Evolutionary conservation across 2,797 vertebrate species (phyloP).

Genomic region (Gobionotothen gibberifrons): DNA sequence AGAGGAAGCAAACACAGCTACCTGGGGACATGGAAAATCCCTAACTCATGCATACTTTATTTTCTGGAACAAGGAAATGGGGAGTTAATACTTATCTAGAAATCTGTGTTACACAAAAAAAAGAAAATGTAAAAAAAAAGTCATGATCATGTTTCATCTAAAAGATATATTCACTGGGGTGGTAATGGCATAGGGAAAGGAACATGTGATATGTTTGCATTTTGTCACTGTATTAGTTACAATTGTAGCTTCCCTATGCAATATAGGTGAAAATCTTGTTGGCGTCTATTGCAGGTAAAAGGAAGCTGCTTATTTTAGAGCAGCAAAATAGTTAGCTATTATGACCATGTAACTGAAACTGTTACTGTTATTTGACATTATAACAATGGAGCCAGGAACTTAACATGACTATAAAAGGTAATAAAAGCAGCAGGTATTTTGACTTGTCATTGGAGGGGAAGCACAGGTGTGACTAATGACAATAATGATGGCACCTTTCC

Average conservation of each 20-base stretch:
- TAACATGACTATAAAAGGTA: neutral
- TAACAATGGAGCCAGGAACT: neutral
- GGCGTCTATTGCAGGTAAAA: neutral
- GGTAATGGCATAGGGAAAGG: slow-evolving; percentile 19
- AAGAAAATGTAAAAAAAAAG: neutral
- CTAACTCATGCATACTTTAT: slow-evolving; percentile 4
- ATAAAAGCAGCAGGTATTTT: neutral
- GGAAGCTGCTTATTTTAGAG: neutral
- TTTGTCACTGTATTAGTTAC: neutral
- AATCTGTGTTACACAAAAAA: neutral
- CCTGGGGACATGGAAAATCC: slow-evolving; percentile 56
- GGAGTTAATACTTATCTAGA: slow-evolving; percentile 23
- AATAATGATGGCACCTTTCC: neutral
- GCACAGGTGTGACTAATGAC: neutral
- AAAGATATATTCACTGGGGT: slow-evolving; percentile 10
- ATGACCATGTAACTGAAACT: neutral
- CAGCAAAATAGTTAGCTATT: slow-evolving; percentile 7
- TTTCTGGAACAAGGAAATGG: slow-evolving; percentile 56
- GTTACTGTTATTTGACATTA: neutral
- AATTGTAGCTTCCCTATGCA: neutral
- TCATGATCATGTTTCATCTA: neutral
- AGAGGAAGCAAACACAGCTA: slow-evolving; percentile 58
- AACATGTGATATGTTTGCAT: slow-evolving; percentile 2
- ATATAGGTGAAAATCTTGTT: neutral
- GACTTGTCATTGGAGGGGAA: neutral